Evolutionary conservation across 2,888 invertebrate species (phyloP).

Genomic region (Creontiades dilutus): DNA sequence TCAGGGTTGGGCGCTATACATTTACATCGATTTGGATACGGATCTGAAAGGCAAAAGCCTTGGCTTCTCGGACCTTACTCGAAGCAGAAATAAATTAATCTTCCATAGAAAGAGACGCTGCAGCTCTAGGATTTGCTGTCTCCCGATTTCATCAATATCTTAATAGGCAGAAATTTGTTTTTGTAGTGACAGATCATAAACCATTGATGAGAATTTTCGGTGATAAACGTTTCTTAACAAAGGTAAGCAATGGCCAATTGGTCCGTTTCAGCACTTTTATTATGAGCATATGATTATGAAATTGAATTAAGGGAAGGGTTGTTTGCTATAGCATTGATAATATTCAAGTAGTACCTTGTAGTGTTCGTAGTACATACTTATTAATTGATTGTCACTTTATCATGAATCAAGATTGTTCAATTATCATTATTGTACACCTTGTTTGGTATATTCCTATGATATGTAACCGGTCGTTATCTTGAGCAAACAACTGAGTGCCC

Average conservation of each 20-base stretch:
- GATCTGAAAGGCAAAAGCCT: background rate
- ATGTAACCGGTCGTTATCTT: constrained; percentile 60
- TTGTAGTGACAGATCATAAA: constrained; percentile 77
- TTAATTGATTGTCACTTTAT: too few species aligned
- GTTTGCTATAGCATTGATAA: too few species aligned
- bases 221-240: background rate
- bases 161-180: constrained; percentile 77
- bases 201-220: constrained; percentile 75
- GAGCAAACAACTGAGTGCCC: constrained; percentile 43
- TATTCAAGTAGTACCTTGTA: too few species aligned
- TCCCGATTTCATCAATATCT: constrained; percentile 78
- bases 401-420: constrained; percentile 22
- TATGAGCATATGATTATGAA: too few species aligned
- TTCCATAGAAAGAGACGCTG: constrained; percentile 72
- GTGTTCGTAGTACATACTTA: too few species aligned
- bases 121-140: constrained; percentile 77
- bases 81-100: constrained; percentile 53
- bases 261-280: too few species aligned
- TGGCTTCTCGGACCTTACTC: background rate
- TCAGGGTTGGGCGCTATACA: constrained; percentile 50
- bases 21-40: background rate
- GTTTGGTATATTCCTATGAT: constrained; percentile 56
- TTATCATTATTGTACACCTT: background rate
- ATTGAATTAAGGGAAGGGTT: too few species aligned
- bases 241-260: too few species aligned